Base-by-base conservation (phyloP, 2,888 invertebrate genomes). In the Drosophila phalerata region DNA sequence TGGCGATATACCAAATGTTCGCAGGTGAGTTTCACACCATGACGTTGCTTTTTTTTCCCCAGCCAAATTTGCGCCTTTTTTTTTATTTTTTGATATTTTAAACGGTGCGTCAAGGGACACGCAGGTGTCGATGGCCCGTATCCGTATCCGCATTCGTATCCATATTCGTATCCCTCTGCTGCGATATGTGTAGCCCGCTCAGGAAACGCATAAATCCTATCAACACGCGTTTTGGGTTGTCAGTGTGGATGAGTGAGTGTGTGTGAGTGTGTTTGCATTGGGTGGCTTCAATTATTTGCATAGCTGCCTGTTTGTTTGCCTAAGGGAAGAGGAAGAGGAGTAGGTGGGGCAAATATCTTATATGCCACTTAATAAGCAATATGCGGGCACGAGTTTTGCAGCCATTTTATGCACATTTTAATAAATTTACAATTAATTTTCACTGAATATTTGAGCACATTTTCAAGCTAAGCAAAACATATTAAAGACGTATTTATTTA, bases 1-100 rank as follows among this genome's bases (percentile, higher is more conserved):
- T 63, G 98, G 98, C 3, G 98, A 99, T 92, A 94, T 98, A 91
- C 95, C 96, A 13, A 97, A 97, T 91, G 97, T 98, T 22, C 94
- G 96, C 90, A 95, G 96, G 96, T 97, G 93, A 93, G 92, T 89
- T 49, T 64, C 34, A 48, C 30, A 6, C 65, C 43, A 48, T 70
- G 65, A 56, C 55, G 65, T 11, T 69, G 45, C 13, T 19, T 37
- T 30, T 37, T 30, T 42, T 32, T 58, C 22, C 2, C 43, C 60
- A 25, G 55, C 69, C 60, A 53, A 68, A 61, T 66, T 80, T 67
- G 58, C 37, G 53, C 28, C 49, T 51, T 10, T 60, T 34, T 62
- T 55, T 65, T n/a, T 30, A 15, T 37, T 51, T 30, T 8, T 30
- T 30, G 30, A 25, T 49, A 48, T 57, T 67, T 68, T 64, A 62